A percentile compares a stretch with the other conserved stretches of the same genome.
Evolutionary conservation across 2,113 vertebrate species (phyloP).

Genomic region (Hoplias malabaricus): DNA sequence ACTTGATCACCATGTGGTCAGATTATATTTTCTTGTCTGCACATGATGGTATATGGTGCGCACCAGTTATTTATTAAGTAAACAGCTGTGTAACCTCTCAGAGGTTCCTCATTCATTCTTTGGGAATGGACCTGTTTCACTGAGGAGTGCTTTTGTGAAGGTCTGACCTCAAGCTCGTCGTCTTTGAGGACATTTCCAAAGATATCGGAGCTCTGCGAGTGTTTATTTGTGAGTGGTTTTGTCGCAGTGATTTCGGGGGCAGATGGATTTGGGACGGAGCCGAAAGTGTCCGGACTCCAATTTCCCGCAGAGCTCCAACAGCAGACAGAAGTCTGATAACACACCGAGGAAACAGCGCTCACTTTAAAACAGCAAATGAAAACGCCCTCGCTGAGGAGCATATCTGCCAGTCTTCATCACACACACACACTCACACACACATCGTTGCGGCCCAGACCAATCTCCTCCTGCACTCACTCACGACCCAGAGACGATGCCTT

Average conservation of each 20-base stretch:
- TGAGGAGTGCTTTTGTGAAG: neutral
- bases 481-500: neutral
- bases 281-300: constrained; percentile 49
- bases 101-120: too few species aligned
- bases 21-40: too few species aligned
- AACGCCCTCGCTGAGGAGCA: constrained; percentile 23
- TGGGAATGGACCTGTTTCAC: neutral
- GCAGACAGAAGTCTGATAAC: constrained; percentile 42
- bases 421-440: neutral
- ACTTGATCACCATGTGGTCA: too few species aligned
- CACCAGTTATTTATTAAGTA: too few species aligned
- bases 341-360: constrained; percentile 25
- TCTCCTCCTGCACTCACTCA: neutral
- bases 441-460: neutral
- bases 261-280: constrained; percentile 43
- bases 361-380: constrained; percentile 45
- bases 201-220: neutral
- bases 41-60: too few species aligned
- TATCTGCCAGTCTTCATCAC: constrained; percentile 33
- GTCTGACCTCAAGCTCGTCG: neutral
- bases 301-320: constrained; percentile 50
- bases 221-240: constrained; percentile 8
- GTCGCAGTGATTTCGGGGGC: constrained; percentile 23
- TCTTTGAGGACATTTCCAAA: neutral
- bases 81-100: too few species aligned